Percentiles rank a stretch among this genome's conserved stretches.
Conservation (phyloP, 2,797 vertebrate species). For the Percopsis omiscomaycus region DNA sequence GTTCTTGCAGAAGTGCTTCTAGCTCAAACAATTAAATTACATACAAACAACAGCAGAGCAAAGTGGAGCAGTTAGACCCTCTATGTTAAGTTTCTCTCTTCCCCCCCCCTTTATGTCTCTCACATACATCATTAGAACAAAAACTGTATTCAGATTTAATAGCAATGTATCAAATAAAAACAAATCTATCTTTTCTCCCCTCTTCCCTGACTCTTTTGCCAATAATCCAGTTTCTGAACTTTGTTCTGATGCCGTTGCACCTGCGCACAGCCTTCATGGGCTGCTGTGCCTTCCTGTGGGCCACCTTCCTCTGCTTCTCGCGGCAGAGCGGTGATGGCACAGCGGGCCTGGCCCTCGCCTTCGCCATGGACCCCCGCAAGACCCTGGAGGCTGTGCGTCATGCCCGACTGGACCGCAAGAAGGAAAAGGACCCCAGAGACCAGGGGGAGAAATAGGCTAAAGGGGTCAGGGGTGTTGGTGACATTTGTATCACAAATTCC, state of each 20-base stretch:
- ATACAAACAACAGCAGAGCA: too few species aligned
- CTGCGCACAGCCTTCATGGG: constrained; percentile 89
- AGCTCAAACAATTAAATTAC: too few species aligned
- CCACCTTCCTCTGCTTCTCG: constrained; percentile 91
- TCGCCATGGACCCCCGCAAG: constrained; percentile 72
- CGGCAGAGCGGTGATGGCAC: constrained; percentile 87
- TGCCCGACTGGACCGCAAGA: constrained; percentile 56
- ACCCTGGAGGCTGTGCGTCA: constrained; percentile 68
- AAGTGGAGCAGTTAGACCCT: too few species aligned
- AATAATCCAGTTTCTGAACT: constrained; percentile 86
- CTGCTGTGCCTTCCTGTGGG: constrained; percentile 91
- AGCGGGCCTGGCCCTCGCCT: constrained; percentile 73
- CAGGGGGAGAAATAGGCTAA: constrained; percentile 41
- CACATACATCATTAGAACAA: too few species aligned
- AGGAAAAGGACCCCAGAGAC: constrained; percentile 30
- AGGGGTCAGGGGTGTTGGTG: neutral
- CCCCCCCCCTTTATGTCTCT: neutral
- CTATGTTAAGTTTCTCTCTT: neutral
- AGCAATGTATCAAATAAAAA: neutral
- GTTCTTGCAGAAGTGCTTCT: too few species aligned
- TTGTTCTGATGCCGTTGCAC: constrained; percentile 84
- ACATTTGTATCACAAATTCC: too few species aligned
- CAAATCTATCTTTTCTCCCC: neutral
- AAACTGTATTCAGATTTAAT: too few species aligned
- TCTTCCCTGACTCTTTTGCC: neutral